phyloP scores from a whole-genome alignment of 2,797 vertebrate genomes.

The Myotis planiceps region DNA sequence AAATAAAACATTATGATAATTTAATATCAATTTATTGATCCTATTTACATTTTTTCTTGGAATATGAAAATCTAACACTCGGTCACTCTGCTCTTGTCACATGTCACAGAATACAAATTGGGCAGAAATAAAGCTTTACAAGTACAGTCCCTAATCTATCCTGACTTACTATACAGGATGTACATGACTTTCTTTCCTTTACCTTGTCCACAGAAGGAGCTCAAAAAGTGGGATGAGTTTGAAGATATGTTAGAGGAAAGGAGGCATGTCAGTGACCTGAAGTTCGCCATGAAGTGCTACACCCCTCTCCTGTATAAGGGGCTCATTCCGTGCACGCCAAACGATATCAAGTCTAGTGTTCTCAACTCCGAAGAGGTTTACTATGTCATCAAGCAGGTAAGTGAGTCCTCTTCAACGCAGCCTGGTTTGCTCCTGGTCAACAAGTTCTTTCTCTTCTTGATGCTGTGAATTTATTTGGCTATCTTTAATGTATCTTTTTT shows the following conservation, averaged over 20 bases:
- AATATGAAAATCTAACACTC: neutral
- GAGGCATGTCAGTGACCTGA: slow-evolving; percentile 93
- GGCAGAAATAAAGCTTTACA: neutral
- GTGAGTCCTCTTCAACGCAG: neutral
- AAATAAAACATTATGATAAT: neutral
- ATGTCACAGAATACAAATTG: neutral
- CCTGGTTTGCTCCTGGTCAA: neutral
- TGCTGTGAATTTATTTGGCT: neutral
- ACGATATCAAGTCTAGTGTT: slow-evolving; percentile 90
- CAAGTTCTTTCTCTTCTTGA: neutral
- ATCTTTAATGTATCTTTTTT: neutral
- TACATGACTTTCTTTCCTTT: slow-evolving; percentile 66
- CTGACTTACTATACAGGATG: neutral
- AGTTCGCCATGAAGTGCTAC: slow-evolving; percentile 95
- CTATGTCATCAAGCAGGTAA: slow-evolving; percentile 94
- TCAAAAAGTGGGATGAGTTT: slow-evolving; percentile 96
- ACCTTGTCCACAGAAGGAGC: slow-evolving; percentile 88
- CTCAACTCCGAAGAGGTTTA: slow-evolving; percentile 93
- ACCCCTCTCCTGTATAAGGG: slow-evolving; percentile 93
- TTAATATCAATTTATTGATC: neutral
- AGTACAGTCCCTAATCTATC: neutral
- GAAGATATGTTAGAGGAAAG: slow-evolving; percentile 97
- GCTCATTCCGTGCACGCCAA: slow-evolving; percentile 90
- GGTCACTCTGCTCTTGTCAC: neutral
- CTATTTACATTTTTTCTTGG: neutral